phyloP scores from a whole-genome alignment of 1,140 invertebrate genomes.

The Monomorium pharaonis region DNA sequence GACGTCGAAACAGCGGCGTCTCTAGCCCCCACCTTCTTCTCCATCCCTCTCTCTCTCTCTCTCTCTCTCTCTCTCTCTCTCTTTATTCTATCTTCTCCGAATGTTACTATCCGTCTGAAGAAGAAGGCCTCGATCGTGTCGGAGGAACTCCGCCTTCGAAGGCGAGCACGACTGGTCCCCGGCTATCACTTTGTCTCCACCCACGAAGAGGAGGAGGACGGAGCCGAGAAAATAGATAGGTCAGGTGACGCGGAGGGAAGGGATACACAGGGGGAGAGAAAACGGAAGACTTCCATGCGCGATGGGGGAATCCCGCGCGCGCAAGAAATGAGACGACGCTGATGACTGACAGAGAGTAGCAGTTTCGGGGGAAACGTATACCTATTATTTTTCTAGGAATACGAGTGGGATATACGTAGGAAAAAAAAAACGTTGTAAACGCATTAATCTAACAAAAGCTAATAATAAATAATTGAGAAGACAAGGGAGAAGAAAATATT shows the following conservation, averaged over 20 bases:
- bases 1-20: not conserved
- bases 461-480: not conserved
- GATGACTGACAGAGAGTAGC: not conserved
- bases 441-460: not conserved
- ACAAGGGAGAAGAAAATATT: not conserved
- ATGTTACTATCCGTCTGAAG: constrained; percentile 24
- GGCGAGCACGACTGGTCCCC: constrained; percentile 24
- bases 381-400: not conserved
- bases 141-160: constrained; percentile 8
- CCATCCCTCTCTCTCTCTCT: not conserved
- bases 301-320: not conserved
- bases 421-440: not conserved
- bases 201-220: not conserved
- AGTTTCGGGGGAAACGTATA: not conserved
- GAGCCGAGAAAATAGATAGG: constrained; percentile 19
- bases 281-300: not conserved
- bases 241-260: not conserved
- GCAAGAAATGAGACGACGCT: not conserved
- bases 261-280: not conserved
- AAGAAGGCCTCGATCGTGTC: not conserved
- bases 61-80: not conserved
- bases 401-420: not conserved
- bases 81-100: not conserved
- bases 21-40: not conserved
- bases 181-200: constrained; percentile 36